Conservation (phyloP, 2,888 invertebrate genomes). For the Nomada ruficornis region DNA sequence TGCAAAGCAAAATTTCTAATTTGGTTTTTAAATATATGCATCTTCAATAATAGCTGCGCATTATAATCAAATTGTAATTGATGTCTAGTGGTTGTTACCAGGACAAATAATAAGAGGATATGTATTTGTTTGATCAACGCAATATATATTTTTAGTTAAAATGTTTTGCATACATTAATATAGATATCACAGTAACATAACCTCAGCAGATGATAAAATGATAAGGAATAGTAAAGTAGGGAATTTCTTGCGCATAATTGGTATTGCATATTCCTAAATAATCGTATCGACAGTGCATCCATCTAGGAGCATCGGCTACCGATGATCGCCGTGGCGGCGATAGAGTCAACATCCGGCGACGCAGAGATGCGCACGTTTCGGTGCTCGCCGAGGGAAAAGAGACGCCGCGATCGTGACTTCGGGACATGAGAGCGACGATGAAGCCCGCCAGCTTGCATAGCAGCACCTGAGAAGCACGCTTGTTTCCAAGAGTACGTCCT, state of each 20-base stretch:
- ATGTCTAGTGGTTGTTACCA: neutral
- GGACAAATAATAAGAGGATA: neutral
- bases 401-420: slow-evolving; percentile 71
- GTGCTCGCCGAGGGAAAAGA: slow-evolving; percentile 69
- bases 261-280: slow-evolving; percentile 37
- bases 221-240: neutral
- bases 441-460: slow-evolving; percentile 59
- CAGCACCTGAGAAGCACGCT: slow-evolving; percentile 58
- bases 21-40: neutral
- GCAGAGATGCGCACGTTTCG: slow-evolving; percentile 75
- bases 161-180: too few relatives aligned
- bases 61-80: too few relatives aligned
- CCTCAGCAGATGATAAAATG: neutral
- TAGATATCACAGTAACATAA: neutral
- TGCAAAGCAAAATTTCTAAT: too few relatives aligned
- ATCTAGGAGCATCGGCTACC: slow-evolving; percentile 53
- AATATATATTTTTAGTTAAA: neutral
- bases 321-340: slow-evolving; percentile 64
- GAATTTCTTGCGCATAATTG: slow-evolving; percentile 23
- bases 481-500: slow-evolving; percentile 48
- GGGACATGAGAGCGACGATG: slow-evolving; percentile 70
- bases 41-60: too few relatives aligned
- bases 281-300: slow-evolving; percentile 24
- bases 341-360: slow-evolving; percentile 74
- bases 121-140: neutral